Evolutionary conservation across 2,797 vertebrate species (phyloP).

Genomic region (Aplochiton taeniatus): DNA sequence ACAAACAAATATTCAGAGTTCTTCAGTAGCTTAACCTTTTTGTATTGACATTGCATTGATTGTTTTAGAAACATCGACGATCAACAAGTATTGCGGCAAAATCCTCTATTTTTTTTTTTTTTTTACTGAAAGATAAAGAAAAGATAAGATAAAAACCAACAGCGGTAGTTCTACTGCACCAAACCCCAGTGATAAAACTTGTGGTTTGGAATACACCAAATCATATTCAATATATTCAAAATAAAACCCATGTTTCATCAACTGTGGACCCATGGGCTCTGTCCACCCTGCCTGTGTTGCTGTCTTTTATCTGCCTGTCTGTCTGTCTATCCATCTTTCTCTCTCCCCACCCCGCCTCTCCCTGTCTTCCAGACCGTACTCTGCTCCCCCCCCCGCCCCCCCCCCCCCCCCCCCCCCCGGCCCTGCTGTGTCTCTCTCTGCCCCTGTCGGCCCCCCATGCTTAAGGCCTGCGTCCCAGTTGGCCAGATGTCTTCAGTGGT

Average conservation of each 20-base stretch:
- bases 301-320: slow-evolving; percentile 9
- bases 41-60: neutral
- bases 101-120: neutral
- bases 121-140: no score
- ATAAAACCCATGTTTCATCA: slow-evolving; percentile 13
- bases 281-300: no score
- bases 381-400: slow-evolving; percentile 9
- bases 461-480: slow-evolving; percentile 63
- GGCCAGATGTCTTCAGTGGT: slow-evolving; percentile 78
- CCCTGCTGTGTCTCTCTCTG: neutral
- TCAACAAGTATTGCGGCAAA: slow-evolving; percentile 1
- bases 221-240: neutral
- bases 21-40: no score
- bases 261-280: no score
- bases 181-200: no score
- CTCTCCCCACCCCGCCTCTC: slow-evolving; percentile 3
- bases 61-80: neutral
- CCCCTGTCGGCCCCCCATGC: slow-evolving; percentile 54
- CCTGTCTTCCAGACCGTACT: neutral
- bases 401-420: slow-evolving; percentile 11
- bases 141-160: no score
- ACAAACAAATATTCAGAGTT: no score
- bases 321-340: slow-evolving; percentile 11
- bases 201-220: no score
- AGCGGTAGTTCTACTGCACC: no score